Base-by-base conservation (phyloP, 2,113 vertebrate genomes). In the Rissa tridactyla region DNA sequence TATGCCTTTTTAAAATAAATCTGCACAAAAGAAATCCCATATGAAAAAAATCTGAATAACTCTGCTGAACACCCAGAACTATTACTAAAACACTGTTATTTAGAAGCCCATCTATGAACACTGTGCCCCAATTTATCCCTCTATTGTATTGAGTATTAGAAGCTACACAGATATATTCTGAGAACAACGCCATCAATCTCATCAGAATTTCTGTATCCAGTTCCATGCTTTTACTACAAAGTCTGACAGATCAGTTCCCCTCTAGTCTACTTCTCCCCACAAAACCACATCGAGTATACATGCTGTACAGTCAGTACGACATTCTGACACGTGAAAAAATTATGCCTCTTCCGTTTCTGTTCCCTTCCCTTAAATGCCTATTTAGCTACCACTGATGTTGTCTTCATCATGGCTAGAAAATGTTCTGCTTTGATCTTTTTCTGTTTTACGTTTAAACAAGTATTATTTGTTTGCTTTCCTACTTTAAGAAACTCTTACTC, bases 381-480 rank as follows among this genome's bases (percentile, higher is more conserved):
- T 61, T 89, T 51, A 89, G 78, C 36, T n/a, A 90, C 17, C 0
- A 5, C 64, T 86, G 55, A 38, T 64, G 72, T 8, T 57, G 10
- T 57, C 52, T 61, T 86, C 73, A 82, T 38, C 80, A 72, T 47
- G 26, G 32, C 66, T 77, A 69, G 61, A 83, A 95, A 96, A 94
- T 25, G 80, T 52, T 42, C 9, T 57, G 21, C 81, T 57, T 85
- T 95, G 64, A 71, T 80, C 38, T 92, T 81, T 82, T 75, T 82
- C 58, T 91, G 29, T 61, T 73, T 78, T 57, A 83, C 65, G 15
- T 76, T 94, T 72, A 70, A 94, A 66, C 49, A 60, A 70, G 57
- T 71, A 49, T 68, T 88, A 72, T 60, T 87, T 87, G 38, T 78
- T 95, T 97, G n/a, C 72, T 91, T 86, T 71, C 70, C 52, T 88